Evolutionary conservation across 2,888 invertebrate genomes (phyloP).

Genomic region (Ganaspis brasiliensis): DNA sequence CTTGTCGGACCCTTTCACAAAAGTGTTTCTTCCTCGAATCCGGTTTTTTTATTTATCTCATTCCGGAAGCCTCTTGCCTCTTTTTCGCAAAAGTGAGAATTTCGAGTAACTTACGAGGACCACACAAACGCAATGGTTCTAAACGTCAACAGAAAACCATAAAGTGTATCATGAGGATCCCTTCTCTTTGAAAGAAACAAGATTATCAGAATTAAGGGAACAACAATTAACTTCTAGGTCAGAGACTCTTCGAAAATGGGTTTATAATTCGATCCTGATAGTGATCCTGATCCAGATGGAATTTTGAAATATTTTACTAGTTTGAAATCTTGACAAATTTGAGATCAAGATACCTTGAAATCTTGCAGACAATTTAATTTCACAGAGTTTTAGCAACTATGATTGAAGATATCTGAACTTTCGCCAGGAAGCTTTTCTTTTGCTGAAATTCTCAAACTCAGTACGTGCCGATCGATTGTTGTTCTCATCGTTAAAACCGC

Average conservation of each 20-base stretch:
- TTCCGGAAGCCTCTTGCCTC: slow-evolving; percentile 38
- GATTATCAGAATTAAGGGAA: slow-evolving; percentile 9
- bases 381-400: background rate
- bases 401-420: background rate
- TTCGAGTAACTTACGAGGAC: slow-evolving; percentile 39
- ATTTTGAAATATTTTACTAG: too few relatives aligned
- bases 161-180: slow-evolving; percentile 22
- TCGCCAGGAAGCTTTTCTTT: background rate
- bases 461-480: slow-evolving; percentile 35
- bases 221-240: background rate
- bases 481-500: slow-evolving; percentile 33
- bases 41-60: slow-evolving; percentile 27
- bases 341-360: background rate
- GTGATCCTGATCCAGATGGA: too few relatives aligned
- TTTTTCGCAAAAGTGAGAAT: slow-evolving; percentile 36
- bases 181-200: background rate
- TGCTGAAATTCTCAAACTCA: slow-evolving; percentile 4
- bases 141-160: slow-evolving; percentile 30
- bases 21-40: slow-evolving; percentile 13
- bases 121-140: slow-evolving; percentile 37
- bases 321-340: too few relatives aligned
- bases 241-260: background rate
- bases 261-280: too few relatives aligned
- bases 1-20: slow-evolving; percentile 38
- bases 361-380: background rate